A percentile compares a stretch with the other conserved stretches of the same genome.
These are phyloP conservation scores for Chrysochloris asiatica DNA, from an alignment of 2,113 vertebrate genomes.

Conservation along the genomic window DNA sequence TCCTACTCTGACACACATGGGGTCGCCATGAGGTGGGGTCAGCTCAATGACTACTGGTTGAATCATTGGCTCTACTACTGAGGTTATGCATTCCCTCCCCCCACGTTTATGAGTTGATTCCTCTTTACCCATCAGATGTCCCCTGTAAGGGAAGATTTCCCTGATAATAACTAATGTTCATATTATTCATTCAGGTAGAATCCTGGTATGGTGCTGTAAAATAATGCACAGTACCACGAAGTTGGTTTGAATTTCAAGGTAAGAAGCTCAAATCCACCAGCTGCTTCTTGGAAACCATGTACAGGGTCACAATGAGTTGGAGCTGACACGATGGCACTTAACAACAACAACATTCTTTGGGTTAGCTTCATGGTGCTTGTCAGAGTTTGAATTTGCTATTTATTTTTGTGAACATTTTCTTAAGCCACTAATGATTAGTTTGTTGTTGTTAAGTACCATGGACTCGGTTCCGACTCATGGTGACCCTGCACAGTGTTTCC, in stretches of 20 bases:
- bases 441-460: no score
- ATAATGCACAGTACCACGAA: no score
- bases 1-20: neutral
- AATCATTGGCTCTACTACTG: neutral
- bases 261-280: no score
- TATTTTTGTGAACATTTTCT: conserved; percentile 8
- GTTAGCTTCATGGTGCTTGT: neutral
- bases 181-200: no score
- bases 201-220: no score
- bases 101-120: neutral
- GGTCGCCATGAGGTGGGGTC: neutral
- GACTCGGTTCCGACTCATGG: no score
- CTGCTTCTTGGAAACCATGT: no score
- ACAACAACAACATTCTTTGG: no score
- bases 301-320: no score
- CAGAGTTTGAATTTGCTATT: neutral
- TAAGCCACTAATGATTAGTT: neutral
- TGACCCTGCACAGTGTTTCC: no score
- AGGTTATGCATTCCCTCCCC: neutral
- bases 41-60: neutral
- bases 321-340: no score
- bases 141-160: neutral
- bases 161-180: neutral
- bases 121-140: neutral
- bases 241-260: no score